Conservation (phyloP, 2,797 vertebrate species). For the Chrysocyon brachyurus region DNA sequence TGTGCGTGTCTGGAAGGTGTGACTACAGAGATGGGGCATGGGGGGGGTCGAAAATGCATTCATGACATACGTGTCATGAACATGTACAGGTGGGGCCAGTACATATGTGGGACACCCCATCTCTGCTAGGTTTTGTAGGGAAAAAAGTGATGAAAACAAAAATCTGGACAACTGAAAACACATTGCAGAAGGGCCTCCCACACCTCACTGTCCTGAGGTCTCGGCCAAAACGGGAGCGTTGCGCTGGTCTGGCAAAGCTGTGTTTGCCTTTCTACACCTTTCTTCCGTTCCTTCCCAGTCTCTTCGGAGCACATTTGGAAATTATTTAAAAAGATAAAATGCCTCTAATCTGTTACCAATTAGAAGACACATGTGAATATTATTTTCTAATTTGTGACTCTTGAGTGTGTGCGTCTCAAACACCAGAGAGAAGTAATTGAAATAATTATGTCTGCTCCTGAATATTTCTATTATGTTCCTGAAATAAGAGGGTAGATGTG, state of each 20-base stretch:
- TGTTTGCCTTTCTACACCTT: neutral
- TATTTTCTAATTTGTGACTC: constrained; percentile 92
- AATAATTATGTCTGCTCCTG: constrained; percentile 90
- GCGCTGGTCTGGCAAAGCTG: neutral
- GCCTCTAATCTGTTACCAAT: constrained; percentile 89
- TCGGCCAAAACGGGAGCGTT: accelerated
- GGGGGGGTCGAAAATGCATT: accelerated
- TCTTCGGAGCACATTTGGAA: constrained; percentile 88
- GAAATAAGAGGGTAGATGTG: constrained; percentile 67
- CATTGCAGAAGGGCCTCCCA: neutral
- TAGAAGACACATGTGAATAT: constrained; percentile 89
- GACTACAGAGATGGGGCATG: accelerated
- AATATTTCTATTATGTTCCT: constrained; percentile 87
- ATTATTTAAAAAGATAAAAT: constrained; percentile 88
- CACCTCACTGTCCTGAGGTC: accelerated
- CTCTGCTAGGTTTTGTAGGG: neutral
- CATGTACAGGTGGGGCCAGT: accelerated
- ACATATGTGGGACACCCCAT: accelerated
- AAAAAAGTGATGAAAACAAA: neutral
- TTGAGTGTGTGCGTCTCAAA: constrained; percentile 88
- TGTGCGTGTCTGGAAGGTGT: accelerated
- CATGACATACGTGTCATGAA: accelerated
- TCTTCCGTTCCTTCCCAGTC: neutral
- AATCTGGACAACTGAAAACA: too few relatives aligned
- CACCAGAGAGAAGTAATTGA: constrained; percentile 90